A percentile compares a stretch with the other conserved stretches of the same genome.
Evolutionary conservation across 2,888 invertebrate species (phyloP).

Genomic region (Leistus spinibarbis): DNA sequence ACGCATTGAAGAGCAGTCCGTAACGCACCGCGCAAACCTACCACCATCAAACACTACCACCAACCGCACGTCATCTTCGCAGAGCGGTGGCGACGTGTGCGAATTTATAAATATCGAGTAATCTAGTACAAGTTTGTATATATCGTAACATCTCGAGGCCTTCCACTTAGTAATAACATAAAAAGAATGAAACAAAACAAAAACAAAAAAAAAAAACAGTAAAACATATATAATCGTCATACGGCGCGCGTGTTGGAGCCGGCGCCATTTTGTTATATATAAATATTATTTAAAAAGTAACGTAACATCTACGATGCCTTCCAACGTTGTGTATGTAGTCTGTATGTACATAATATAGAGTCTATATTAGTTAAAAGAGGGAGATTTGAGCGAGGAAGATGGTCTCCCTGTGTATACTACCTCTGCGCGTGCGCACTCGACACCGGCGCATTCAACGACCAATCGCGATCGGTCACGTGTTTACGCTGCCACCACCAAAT

Average conservation of each 20-base stretch:
- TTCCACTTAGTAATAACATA: conserved; percentile 51
- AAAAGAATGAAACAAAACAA: conserved; percentile 13
- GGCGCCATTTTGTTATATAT: conserved; percentile 27
- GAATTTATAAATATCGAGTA: conserved; percentile 40
- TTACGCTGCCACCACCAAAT: neutral
- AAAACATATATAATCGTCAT: conserved; percentile 14
- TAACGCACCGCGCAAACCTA: conserved; percentile 28
- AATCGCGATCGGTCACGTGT: conserved; percentile 3
- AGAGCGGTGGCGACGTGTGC: conserved; percentile 29
- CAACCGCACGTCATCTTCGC: conserved; percentile 28
- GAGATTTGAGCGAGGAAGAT: conserved; percentile 1
- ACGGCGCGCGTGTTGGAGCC: conserved; percentile 23
- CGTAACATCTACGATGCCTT: conserved; percentile 40
- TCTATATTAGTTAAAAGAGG: conserved; percentile 31
- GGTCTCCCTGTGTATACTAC: conserved; percentile 13
- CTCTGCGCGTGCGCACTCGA: conserved; percentile 27
- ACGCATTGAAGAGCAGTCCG: neutral
- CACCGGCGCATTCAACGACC: conserved; percentile 21
- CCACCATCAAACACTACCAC: conserved; percentile 19
- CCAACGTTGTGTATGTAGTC: conserved; percentile 40
- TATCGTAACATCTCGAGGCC: conserved; percentile 56
- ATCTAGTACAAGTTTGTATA: conserved; percentile 40
- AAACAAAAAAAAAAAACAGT: conserved; percentile 12
- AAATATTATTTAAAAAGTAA: conserved; percentile 16
- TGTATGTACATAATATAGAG: conserved; percentile 36